phyloP scores from a whole-genome alignment of 2,797 vertebrate genomes.

The Mormyrus proboscirostris region DNA sequence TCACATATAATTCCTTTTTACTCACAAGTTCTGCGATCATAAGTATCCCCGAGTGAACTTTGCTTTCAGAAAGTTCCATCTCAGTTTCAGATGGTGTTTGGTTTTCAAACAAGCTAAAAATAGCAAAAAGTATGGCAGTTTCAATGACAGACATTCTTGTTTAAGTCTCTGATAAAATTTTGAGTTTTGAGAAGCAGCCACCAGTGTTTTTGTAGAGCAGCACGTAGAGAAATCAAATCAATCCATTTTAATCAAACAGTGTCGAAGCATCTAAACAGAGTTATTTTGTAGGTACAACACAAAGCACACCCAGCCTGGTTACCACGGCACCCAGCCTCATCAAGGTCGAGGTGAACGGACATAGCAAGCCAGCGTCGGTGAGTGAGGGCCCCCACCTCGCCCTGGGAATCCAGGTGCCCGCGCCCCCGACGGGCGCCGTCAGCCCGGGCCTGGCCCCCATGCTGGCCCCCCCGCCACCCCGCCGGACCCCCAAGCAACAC shows the following conservation, averaged over 20 bases:
- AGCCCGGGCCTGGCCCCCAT: conserved; percentile 86
- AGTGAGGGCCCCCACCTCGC: conserved; percentile 80
- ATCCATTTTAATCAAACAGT: background rate
- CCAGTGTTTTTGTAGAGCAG: background rate
- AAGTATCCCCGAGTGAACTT: background rate
- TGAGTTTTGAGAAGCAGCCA: background rate
- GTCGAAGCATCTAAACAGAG: conserved; percentile 60
- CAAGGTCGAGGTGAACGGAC: conserved; percentile 98
- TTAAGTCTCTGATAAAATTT: background rate
- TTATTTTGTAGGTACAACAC: conserved; percentile 77
- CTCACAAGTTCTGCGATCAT: background rate
- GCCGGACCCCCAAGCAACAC: conserved; percentile 98
- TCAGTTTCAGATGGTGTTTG: background rate
- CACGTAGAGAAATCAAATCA: background rate
- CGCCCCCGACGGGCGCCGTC: conserved; percentile 78
- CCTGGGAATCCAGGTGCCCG: conserved; percentile 78
- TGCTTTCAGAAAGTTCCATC: background rate
- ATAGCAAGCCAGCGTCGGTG: conserved; percentile 79
- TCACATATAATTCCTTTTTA: conserved; percentile 53
- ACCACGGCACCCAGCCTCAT: conserved; percentile 84
- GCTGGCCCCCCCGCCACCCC: conserved; percentile 91
- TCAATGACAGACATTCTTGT: background rate
- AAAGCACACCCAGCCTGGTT: conserved; percentile 80
- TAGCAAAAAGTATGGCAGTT: background rate
- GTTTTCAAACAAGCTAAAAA: background rate